These are phyloP conservation scores for Pollenia labialis DNA, from an alignment of 2,888 invertebrate species.

Conservation along the genomic window DNA sequence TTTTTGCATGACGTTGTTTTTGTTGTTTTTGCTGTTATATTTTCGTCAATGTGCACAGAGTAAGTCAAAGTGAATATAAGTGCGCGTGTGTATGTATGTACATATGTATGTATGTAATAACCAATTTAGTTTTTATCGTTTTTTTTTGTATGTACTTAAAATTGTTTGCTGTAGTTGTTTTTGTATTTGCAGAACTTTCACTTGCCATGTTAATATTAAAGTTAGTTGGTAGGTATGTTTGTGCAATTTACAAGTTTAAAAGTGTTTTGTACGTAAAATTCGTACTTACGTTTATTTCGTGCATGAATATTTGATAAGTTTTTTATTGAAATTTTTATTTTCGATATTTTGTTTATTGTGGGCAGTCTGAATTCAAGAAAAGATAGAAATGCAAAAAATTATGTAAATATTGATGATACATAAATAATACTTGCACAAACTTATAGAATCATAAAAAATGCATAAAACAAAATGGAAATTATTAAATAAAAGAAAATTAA, in stretches of 20 bases:
- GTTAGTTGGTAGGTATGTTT: neutral
- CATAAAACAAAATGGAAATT: too few relatives aligned
- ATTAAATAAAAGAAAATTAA: too few relatives aligned
- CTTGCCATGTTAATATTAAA: constrained; percentile 58
- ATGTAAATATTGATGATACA: constrained; percentile 28
- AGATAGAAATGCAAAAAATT: neutral
- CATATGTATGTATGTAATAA: constrained; percentile 2
- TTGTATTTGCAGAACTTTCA: constrained; percentile 70
- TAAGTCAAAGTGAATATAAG: constrained; percentile 61
- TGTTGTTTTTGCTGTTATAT: constrained; percentile 59
- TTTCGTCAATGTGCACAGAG: constrained; percentile 64
- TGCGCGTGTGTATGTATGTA: constrained; percentile 16
- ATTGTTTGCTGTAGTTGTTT: constrained; percentile 30
- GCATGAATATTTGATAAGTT: constrained; percentile 43
- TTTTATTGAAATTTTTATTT: constrained; percentile 48
- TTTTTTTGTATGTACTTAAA: neutral
- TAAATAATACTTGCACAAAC: neutral
- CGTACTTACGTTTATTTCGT: constrained; percentile 37
- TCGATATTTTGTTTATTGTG: constrained; percentile 29
- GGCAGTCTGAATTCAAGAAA: neutral
- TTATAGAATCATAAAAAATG: too few relatives aligned
- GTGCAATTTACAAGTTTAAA: constrained; percentile 28
- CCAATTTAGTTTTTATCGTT: too few relatives aligned
- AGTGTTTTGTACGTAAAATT: constrained; percentile 13
- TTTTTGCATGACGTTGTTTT: constrained; percentile 34